Evolutionary conservation across 2,797 vertebrate species (phyloP).

Genomic region (Micromesistius poutassou): DNA sequence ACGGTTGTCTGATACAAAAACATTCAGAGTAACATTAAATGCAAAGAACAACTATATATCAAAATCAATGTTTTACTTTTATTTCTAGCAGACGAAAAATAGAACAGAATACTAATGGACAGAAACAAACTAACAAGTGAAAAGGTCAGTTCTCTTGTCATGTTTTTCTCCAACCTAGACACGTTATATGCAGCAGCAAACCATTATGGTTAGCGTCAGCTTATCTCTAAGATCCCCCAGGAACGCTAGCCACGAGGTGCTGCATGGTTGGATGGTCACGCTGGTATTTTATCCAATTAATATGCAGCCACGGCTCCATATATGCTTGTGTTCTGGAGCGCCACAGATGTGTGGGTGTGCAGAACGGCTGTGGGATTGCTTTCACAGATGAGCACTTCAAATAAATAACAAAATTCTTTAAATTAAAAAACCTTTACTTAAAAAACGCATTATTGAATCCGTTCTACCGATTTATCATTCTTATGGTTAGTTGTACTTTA

Average conservation of each 20-base stretch:
- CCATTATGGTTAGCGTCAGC: neutral
- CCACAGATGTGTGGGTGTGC: neutral
- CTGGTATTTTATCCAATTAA: neutral
- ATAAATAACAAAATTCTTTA: neutral
- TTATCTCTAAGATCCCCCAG: neutral
- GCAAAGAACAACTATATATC: neutral
- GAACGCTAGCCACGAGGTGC: neutral
- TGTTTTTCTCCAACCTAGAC: neutral
- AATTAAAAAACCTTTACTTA: neutral
- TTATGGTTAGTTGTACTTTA: neutral
- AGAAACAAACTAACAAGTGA: neutral
- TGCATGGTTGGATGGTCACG: neutral
- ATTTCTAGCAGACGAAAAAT: neutral
- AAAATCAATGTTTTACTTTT: neutral
- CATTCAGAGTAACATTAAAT: neutral
- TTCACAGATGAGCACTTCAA: neutral
- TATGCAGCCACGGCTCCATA: neutral
- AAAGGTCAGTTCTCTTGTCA: neutral
- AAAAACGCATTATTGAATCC: neutral
- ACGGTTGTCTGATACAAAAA: neutral
- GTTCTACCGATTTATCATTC: neutral
- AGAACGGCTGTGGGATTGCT: neutral
- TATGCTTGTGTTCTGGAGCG: neutral
- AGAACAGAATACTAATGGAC: too few relatives aligned
- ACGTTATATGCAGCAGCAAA: neutral